Evolutionary conservation across 2,888 invertebrate species (phyloP).

Genomic region (Drosophila niveifrons): DNA sequence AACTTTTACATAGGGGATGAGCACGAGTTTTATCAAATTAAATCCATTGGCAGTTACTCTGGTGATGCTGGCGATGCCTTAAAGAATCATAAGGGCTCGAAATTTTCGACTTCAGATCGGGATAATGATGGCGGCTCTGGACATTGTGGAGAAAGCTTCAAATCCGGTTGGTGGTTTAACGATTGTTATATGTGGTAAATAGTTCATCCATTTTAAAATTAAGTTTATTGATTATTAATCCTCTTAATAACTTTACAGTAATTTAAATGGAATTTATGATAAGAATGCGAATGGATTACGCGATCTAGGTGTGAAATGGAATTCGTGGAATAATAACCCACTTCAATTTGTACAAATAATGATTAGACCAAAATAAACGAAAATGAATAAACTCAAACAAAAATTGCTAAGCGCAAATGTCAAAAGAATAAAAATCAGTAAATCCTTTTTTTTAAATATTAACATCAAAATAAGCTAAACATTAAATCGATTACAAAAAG

Average conservation of each 20-base stretch:
- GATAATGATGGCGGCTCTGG: constrained; percentile 88
- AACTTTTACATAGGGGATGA: constrained; percentile 89
- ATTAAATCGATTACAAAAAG: too few relatives aligned
- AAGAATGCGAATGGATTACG: constrained; percentile 65
- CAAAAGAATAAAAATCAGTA: neutral
- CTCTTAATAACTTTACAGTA: too few relatives aligned
- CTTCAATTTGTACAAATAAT: constrained; percentile 88
- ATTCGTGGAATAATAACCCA: too few relatives aligned
- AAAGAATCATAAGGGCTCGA: constrained; percentile 88
- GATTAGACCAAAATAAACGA: constrained; percentile 48
- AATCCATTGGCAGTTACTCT: constrained; percentile 87
- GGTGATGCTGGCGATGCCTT: constrained; percentile 89
- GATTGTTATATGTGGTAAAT: constrained; percentile 88
- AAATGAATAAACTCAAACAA: too few relatives aligned
- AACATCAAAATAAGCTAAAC: neutral
- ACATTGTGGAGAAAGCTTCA: constrained; percentile 88
- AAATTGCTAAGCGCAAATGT: neutral
- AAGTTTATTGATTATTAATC: constrained; percentile 2
- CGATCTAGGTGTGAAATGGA: constrained; percentile 88
- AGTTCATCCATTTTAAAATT: too few relatives aligned
- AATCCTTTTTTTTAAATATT: neutral
- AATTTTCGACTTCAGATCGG: constrained; percentile 88
- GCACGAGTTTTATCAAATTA: constrained; percentile 88
- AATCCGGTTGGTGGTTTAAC: constrained; percentile 91
- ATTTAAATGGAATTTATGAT: constrained; percentile 11